Evolutionary conservation across 2,888 invertebrate species (phyloP).

Genomic region (Philonicus albiceps): DNA sequence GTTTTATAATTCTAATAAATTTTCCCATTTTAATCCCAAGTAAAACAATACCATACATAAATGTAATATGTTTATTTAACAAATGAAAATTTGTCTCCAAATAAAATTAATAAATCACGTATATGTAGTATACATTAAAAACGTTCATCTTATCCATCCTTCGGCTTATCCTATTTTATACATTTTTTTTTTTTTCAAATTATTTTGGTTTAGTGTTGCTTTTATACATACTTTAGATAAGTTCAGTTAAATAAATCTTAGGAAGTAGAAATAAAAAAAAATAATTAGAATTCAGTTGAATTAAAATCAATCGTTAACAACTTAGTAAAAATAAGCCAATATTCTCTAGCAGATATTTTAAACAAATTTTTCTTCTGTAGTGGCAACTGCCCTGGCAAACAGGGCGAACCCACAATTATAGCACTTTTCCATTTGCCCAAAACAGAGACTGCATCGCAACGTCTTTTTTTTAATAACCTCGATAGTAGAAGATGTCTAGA

Average conservation of each 20-base stretch:
- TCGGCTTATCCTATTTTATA: conserved; percentile 30
- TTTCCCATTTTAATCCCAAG: neutral
- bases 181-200: conserved; percentile 16
- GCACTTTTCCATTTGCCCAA: neutral
- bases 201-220: conserved; percentile 28
- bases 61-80: conserved; percentile 37
- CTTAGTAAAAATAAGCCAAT: neutral
- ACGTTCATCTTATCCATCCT: conserved; percentile 19
- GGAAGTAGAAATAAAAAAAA: neutral
- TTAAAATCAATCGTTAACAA: conserved; percentile 7
- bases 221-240: conserved; percentile 20
- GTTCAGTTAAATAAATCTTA: conserved; percentile 10
- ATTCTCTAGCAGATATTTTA: neutral
- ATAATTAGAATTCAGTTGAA: neutral
- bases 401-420: neutral
- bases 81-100: conserved; percentile 36
- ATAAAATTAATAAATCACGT: conserved; percentile 39
- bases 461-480: neutral
- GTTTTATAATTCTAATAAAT: neutral
- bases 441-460: neutral
- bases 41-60: neutral
- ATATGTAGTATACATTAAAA: conserved; percentile 38
- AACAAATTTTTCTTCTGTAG: neutral
- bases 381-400: neutral
- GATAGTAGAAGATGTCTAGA: conserved; percentile 20